Percentiles rank a stretch among this genome's conserved stretches.
phyloP scores from a whole-genome alignment of 2,888 invertebrate species.

The Sinhomidia bicolor region DNA sequence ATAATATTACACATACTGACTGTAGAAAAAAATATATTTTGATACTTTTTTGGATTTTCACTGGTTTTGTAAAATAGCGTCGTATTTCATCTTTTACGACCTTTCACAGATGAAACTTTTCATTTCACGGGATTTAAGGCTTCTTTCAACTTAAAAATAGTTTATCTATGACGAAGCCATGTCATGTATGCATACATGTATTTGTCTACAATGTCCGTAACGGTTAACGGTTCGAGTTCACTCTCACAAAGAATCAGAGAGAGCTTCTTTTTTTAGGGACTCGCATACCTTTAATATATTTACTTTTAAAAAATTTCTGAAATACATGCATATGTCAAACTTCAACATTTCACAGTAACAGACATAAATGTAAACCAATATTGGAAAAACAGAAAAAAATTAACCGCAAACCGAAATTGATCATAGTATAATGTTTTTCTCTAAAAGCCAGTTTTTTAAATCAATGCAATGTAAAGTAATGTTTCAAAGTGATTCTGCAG shows the following conservation, averaged over 20 bases:
- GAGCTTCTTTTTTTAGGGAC: no score
- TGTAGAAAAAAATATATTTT: neutral
- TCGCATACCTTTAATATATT: no score
- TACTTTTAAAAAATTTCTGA: no score
- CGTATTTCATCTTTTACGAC: conserved; percentile 64
- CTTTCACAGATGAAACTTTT: conserved; percentile 55
- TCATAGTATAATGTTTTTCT: neutral
- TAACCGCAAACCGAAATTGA: neutral
- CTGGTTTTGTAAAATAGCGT: conserved; percentile 11
- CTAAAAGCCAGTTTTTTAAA: neutral
- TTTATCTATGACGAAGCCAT: no score
- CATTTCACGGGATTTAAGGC: conserved; percentile 22
- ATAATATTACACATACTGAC: neutral
- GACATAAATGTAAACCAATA: conserved; percentile 13
- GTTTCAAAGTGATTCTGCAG: neutral
- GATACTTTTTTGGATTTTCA: neutral
- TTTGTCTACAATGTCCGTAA: no score
- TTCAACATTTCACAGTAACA: conserved; percentile 24
- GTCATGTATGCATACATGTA: no score
- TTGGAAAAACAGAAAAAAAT: neutral
- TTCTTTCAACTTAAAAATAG: conserved; percentile 54
- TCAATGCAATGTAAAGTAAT: conserved; percentile 8
- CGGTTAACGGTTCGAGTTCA: no score
- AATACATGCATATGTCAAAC: conserved; percentile 23
- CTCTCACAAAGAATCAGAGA: no score